These are phyloP conservation scores for Conger conger DNA, from an alignment of 2,113 vertebrate genomes.

Conservation along the genomic window DNA sequence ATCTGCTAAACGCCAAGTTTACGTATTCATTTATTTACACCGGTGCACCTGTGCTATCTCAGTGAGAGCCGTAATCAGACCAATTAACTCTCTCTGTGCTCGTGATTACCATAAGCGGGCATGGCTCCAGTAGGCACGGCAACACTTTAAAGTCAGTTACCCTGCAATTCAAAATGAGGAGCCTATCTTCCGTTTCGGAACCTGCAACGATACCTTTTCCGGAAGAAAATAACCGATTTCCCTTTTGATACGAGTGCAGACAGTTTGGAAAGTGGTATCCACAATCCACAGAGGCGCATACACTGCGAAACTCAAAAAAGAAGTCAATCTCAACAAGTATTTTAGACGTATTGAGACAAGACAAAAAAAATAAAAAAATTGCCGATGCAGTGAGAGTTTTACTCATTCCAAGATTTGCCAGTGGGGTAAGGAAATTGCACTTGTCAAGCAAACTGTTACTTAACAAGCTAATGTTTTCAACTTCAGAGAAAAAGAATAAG, in stretches of 20 bases:
- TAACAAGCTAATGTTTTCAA: no score
- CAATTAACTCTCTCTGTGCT: background rate
- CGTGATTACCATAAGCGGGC: background rate
- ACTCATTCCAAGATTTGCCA: no score
- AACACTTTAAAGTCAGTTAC: background rate
- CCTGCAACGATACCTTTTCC: background rate
- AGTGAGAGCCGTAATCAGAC: background rate
- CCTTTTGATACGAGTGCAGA: background rate
- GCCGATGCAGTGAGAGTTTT: no score
- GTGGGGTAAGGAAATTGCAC: no score
- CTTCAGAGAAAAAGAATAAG: no score
- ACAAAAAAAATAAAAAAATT: no score
- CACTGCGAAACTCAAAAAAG: no score
- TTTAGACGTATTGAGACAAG: no score
- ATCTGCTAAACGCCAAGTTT: no score
- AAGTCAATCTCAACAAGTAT: no score
- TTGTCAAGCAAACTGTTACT: no score
- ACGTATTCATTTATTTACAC: background rate
- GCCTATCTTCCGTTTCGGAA: background rate
- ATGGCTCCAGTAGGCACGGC: background rate
- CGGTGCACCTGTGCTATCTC: background rate
- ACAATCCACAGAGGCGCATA: background rate
- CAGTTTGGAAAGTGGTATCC: background rate
- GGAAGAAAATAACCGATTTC: background rate
- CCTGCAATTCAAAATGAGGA: background rate